Evolutionary conservation across 64 coral and sea anemone genomes (phyloP).

Genomic region (Porites lutea): DNA sequence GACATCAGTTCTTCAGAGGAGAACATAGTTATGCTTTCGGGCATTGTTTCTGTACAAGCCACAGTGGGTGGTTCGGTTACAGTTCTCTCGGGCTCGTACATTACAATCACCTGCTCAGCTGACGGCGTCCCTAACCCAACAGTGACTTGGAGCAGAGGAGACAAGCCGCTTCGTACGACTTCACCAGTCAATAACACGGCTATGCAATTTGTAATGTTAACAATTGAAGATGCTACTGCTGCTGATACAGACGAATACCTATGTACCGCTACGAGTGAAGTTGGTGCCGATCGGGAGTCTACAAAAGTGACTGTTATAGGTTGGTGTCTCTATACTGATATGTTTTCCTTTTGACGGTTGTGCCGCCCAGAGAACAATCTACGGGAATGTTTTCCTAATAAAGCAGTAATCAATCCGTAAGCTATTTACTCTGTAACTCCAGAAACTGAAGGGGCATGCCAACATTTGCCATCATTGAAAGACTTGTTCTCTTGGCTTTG

Average conservation of each 20-base stretch:
- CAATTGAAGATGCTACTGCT: neutral
- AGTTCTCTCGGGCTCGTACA: conserved; percentile 11
- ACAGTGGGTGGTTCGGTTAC: conserved; percentile 31
- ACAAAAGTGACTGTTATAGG: conserved; percentile 23
- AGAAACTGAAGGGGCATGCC: too few relatives aligned
- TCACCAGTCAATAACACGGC: neutral
- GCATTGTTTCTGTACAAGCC: conserved; percentile 16
- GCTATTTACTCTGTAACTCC: too few relatives aligned
- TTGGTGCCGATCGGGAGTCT: conserved; percentile 43
- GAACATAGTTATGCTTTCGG: conserved; percentile 2
- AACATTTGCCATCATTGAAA: too few relatives aligned
- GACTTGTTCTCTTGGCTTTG: too few relatives aligned
- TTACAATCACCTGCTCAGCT: conserved; percentile 48
- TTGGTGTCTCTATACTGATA: neutral
- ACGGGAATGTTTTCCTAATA: too few relatives aligned
- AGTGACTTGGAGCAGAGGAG: conserved; percentile 57
- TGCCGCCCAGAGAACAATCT: neutral
- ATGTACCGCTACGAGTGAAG: conserved; percentile 53
- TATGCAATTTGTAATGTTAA: neutral
- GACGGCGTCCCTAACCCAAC: conserved; percentile 55
- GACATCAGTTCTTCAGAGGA: conserved; percentile 10
- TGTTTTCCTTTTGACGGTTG: neutral
- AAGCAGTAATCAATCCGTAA: too few relatives aligned
- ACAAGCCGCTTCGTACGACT: conserved; percentile 9
- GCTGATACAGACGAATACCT: conserved; percentile 56